A percentile compares a stretch with the other conserved stretches of the same genome.
These are phyloP conservation scores for Trinorchestia longiramus DNA, from an alignment of 1,140 invertebrate species.

Conservation along the genomic window DNA sequence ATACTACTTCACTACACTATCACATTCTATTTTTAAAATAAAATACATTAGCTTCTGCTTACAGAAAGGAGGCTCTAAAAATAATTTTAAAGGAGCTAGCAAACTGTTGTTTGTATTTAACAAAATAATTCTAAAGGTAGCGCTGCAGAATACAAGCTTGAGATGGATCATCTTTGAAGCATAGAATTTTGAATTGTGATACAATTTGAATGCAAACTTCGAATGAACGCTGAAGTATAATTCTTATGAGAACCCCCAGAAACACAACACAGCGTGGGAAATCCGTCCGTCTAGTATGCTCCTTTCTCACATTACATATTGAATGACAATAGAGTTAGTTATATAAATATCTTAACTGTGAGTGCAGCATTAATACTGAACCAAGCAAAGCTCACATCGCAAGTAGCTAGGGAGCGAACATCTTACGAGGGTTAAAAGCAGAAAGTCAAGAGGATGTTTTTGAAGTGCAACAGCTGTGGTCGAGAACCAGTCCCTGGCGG, in stretches of 20 bases:
- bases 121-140: not conserved
- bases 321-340: not conserved
- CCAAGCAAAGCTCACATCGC: not conserved
- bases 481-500: not conserved
- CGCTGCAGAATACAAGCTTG: not conserved
- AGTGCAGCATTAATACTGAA: not conserved
- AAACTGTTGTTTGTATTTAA: not conserved
- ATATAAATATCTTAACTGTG: not conserved
- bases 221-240: not conserved
- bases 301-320: not conserved
- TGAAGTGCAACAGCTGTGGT: not conserved
- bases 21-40: not conserved
- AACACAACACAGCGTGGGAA: not conserved
- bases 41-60: not conserved
- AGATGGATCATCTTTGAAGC: not conserved
- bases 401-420: not conserved
- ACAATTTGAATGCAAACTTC: not conserved
- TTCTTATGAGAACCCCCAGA: not conserved
- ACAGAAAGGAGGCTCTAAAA: not conserved
- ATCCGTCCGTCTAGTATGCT: not conserved
- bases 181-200: not conserved
- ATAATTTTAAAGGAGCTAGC: not conserved
- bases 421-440: not conserved
- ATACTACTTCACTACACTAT: not conserved
- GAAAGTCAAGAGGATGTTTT: not conserved